Evolutionary conservation across 2,888 invertebrate species (phyloP).

Genomic region (Hirtodrosophila confusa): DNA sequence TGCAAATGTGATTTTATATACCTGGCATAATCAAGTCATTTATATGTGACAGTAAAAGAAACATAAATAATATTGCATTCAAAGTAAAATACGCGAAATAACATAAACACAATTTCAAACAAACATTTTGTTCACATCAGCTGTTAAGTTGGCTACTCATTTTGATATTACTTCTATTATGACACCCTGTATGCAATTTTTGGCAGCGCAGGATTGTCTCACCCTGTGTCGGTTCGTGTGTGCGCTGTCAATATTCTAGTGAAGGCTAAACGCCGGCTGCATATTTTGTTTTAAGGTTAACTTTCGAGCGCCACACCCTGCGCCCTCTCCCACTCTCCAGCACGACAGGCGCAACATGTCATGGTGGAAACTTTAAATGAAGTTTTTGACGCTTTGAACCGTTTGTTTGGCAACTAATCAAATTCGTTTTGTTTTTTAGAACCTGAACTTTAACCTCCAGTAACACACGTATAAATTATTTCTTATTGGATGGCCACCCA

Average conservation of each 20-base stretch:
- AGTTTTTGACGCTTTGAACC: neutral
- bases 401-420: slow-evolving; percentile 1
- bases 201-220: slow-evolving; percentile 8
- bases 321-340: neutral
- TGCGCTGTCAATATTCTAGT: slow-evolving; percentile 13
- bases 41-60: too few relatives aligned
- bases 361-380: slow-evolving; percentile 3
- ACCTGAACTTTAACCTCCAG: slow-evolving; percentile 2
- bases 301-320: slow-evolving; percentile 1
- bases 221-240: slow-evolving; percentile 4
- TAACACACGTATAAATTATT: neutral
- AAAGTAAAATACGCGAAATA: too few relatives aligned
- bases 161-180: too few relatives aligned
- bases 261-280: slow-evolving; percentile 58
- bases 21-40: too few relatives aligned
- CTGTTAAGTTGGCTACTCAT: too few relatives aligned
- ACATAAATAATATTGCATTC: too few relatives aligned
- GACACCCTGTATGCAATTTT: too few relatives aligned
- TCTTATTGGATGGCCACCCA: slow-evolving; percentile 6
- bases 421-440: neutral
- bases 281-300: slow-evolving; percentile 39
- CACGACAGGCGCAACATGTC: slow-evolving; percentile 24
- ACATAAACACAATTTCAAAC: too few relatives aligned
- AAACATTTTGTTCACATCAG: too few relatives aligned
- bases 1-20: too few relatives aligned